Evolutionary conservation across 2,888 invertebrate species (phyloP), one percentile per base, ranked within the genome.

Genomic region (Halictus ligatus): DNA sequence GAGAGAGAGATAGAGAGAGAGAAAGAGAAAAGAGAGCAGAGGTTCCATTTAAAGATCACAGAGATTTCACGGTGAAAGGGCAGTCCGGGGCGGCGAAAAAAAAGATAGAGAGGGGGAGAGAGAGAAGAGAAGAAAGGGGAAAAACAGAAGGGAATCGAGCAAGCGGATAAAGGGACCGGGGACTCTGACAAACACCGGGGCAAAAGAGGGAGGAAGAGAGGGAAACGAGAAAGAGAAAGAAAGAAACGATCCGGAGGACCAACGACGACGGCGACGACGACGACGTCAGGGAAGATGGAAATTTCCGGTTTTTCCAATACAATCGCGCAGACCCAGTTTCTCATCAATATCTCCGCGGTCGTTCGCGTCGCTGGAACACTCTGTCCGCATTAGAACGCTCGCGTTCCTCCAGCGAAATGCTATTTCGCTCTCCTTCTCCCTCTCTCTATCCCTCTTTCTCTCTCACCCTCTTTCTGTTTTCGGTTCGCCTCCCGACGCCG

Each of bases 21-120:
- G 21, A 21, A 43, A 43, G 43, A 43, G 43, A 43, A 8, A 69
- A 35, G 40, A 46, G 46, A 58, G 83, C 69, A 72, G 80, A 83
- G 75, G 72, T 78, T 69, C 75, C 75, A 83, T 84, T 84, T 83
- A 72, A 75, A 78, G 83, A 84, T 83, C 75, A 83, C 83, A 83
- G 67, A 72, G 75, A 75, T 75, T 75, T 46, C 74, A 15, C 75
- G 29, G 54, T 46, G 78, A 78, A 54, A 21, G 25, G 18, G 43
- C 13, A 35, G 40, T 10, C 8, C 0, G 35, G 12, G 7, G 10
- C n/a, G 35, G 15, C 2, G 21, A 8, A 69, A 69, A 69, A 69
- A 43, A 10, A n/a, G 21, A 58, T 13, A 50, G 15, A 25, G 15
- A 54, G n/a, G n/a, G 5, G 4, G 35, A 18, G 13, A 50, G 25